Evolutionary conservation across 2,888 invertebrate genomes (phyloP), one percentile per base, ranked within the genome.

Genomic region (Diarsia dahlii): DNA sequence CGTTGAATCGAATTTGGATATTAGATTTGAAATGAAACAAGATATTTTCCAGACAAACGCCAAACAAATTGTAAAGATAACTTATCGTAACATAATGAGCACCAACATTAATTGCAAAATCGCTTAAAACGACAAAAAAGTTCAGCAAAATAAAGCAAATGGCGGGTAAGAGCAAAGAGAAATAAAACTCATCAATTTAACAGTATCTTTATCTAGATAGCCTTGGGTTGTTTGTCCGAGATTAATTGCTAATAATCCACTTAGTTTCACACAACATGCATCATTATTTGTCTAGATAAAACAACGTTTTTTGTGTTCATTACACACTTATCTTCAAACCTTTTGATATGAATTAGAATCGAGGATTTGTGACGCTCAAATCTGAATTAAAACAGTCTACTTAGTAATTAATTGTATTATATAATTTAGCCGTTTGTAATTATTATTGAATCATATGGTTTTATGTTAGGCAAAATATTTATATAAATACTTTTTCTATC

Each of bases 211-310:
- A 86, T 87, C 88, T 45, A 73, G 81, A 86, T 87, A 86, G 68
- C 90, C 89, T 90, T 88, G 87, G 67, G 80, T 80, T 72, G 79
- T 84, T 87, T 89, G 85, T 84, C 71, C 23, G 70, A 88, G 90
- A 91, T 91, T 90, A 91, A 89, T 87, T 85, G 77, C 81, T 88
- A 87, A 87, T 90, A 91, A 90, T 91, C 91, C 89, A 89, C 84
- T 88, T 89, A 86, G 74, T 60, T 76, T 74, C 54, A 84, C 76
- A 78, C 85, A 85, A 87, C 86, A 88, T 84, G 81, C 85, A 87
- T 87, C 84, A 87, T 75, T 83, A 85, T 78, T 82, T 85, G 80
- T 90, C 74, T 73, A 85, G 80, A 87, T 79, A 80, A 71, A 71
- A 71, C 34, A 48, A 39, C 0, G n/a, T 74, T 58, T 72, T 68